Evolutionary conservation across 2,888 invertebrate species (phyloP).

Genomic region (Drosophila merina): DNA sequence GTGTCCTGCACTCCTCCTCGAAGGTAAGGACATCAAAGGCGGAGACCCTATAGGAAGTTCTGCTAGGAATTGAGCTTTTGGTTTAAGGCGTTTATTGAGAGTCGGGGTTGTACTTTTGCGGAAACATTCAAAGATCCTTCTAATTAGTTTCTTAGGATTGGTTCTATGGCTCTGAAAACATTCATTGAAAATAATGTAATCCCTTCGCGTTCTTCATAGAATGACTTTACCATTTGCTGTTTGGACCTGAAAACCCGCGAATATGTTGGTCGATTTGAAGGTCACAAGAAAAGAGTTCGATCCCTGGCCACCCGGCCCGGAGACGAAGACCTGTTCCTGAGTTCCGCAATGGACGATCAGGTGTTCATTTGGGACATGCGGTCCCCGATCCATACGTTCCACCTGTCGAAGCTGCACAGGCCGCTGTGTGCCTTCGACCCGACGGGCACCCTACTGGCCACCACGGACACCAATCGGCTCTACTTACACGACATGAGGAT

Average conservation of each 20-base stretch:
- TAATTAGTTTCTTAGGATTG: no score
- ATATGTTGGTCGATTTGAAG: slow-evolving; percentile 34
- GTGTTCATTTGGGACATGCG: slow-evolving; percentile 59
- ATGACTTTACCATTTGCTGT: slow-evolving; percentile 36
- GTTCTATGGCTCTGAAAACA: not conserved
- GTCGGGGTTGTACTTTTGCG: no score
- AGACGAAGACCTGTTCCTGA: slow-evolving; percentile 40
- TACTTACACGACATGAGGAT: slow-evolving; percentile 54
- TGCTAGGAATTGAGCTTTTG: no score
- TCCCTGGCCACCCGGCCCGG: slow-evolving; percentile 40
- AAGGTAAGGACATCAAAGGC: slow-evolving; percentile 36
- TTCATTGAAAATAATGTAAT: not conserved
- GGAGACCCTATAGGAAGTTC: no score
- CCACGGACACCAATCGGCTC: slow-evolving; percentile 19
- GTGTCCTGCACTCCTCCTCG: slow-evolving; percentile 44
- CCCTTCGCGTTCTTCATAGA: slow-evolving; percentile 14
- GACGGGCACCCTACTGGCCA: slow-evolving; percentile 47
- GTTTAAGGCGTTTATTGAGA: no score
- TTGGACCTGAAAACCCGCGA: slow-evolving; percentile 38
- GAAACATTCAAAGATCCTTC: not conserved
- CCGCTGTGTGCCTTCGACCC: slow-evolving; percentile 54
- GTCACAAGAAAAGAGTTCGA: slow-evolving; percentile 21
- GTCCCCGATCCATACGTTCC: not conserved
- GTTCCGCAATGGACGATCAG: slow-evolving; percentile 45
- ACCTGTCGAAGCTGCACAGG: slow-evolving; percentile 12